Evolutionary conservation across 1,140 invertebrate species (phyloP).

Genomic region (Harpegnathos saltator): DNA sequence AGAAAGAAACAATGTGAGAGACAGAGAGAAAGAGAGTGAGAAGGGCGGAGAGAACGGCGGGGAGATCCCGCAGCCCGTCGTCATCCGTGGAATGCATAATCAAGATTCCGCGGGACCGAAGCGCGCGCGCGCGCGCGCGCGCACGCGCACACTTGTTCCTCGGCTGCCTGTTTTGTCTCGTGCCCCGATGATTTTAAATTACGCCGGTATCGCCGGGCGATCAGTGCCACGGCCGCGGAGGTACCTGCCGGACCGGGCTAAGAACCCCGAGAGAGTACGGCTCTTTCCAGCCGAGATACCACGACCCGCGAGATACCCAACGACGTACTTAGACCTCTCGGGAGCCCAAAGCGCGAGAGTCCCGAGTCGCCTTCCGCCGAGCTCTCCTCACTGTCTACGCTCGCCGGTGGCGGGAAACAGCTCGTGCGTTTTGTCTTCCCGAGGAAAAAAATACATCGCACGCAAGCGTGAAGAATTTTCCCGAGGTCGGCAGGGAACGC

Average conservation of each 20-base stretch:
- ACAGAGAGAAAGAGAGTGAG: no score
- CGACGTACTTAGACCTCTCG: conserved; percentile 63
- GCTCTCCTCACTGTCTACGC: conserved; percentile 59
- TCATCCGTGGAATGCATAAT: conserved; percentile 81
- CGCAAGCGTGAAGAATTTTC: no score
- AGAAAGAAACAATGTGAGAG: no score
- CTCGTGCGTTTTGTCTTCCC: no score
- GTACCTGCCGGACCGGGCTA: conserved; percentile 77
- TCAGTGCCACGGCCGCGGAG: conserved; percentile 77
- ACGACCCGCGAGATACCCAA: conserved; percentile 68
- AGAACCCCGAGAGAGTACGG: conserved; percentile 70
- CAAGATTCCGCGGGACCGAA: conserved; percentile 78
- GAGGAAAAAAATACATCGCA: no score
- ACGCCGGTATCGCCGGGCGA: conserved; percentile 79
- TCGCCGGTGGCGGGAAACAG: no score
- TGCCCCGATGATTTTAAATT: conserved; percentile 82
- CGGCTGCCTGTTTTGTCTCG: conserved; percentile 80
- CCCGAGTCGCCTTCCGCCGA: no score
- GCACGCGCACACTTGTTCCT: conserved; percentile 77
- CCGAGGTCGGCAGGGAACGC: no score
- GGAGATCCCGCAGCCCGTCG: conserved; percentile 65
- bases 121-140: conserved; percentile 56
- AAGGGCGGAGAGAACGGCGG: not conserved
- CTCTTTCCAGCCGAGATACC: conserved; percentile 74
- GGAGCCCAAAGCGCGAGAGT: conserved; percentile 61